Base-by-base conservation (phyloP, 2,888 invertebrate species). In the Plebejus argus region DNA sequence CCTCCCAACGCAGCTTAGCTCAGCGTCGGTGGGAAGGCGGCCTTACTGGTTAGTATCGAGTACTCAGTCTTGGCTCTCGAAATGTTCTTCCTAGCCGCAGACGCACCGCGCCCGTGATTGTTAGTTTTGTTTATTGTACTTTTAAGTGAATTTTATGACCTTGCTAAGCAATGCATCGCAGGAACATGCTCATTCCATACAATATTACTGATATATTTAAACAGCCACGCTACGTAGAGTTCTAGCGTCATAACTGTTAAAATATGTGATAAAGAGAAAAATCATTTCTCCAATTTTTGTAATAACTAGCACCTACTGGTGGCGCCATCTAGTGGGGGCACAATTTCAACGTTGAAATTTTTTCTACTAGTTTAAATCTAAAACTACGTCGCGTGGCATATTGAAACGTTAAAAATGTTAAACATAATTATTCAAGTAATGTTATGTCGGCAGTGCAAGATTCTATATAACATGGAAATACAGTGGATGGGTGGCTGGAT, bases 81-180 rank as follows among this genome's bases (percentile, higher is more conserved):
- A 8, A n/a, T 8, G 8, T 35, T 39, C n/a, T 61, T 61, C 61
- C 61, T 58, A 58, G 61, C 23, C 23, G 53, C 18, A 3, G 61
- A 61, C 61, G 20, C 39, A 39, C 15, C 45, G 0, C 72, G 15
- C 72, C 45, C 45, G 12, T 72, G 72, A 20, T 72, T 72, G 72
- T 92, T 91, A 89, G 87, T 91, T 92, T 93, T 92, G 89, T 91
- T 92, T 91, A 89, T 88, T 89, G 88, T 89, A 85, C 83, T 84
- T 80, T 83, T 86, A 84, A 81, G 79, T 81, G 80, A 81, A 79
- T 80, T 81, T 82, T 83, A 82, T 81, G 78, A 78, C 79, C 77
- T 81, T 81, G 81, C 81, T 82, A 86, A 85, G 84, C 85, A 85
- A 83, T 33, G 28, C 66, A 66, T 83, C 28, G 74, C 74, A 74